Base-by-base conservation (phyloP, 2,888 invertebrate species). In the Nephrocerus scutellatus region DNA sequence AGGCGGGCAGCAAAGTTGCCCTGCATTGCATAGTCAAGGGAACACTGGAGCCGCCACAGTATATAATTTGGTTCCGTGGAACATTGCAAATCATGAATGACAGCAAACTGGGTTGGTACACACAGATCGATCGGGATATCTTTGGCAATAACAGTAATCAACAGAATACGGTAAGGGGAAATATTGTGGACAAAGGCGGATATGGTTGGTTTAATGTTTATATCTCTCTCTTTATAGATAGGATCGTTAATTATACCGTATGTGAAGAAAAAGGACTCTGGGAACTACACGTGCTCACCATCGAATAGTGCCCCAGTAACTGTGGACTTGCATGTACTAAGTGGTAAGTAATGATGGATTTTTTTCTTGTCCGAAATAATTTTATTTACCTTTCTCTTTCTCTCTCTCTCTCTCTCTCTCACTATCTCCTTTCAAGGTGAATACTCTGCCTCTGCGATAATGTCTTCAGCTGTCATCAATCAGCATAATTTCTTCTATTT, bases 261-360 rank as follows among this genome's bases (percentile, higher is more conserved):
- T 48, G 67, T 67, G 41, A 65, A 59, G 39, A 69, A 68, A 50
- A 59, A 60, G 51, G 67, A 69, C 47, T 65, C 67, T 18, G 68
- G 89, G 53, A 89, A 89, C 71, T 98, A 96, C 73, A 92, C 93
- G 41, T 92, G 95, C 73, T 81, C 86, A 60, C 93, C 96, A 49
- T 88, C 88, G 58, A 96, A 93, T 72, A 80, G 89, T 53, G 84
- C 86, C 70, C 82, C 87, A 45, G 87, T 89, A 47, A 87, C 84
- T 64, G 86, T 90, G 47, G 80, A 87, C 64, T 77, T 91, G 56
- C 91, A 91, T 71, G 90, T 92, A 50, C 78, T 91, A 53, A 90
- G 88, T 70, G 90, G 91, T 90, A 68, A 76, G 59, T 56, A 25
- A 18, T 8, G 6, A 5, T 16, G 21, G 20, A 18, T 23, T 36